These are phyloP conservation scores for Alligator mississippiensis DNA, from an alignment of 2,113 vertebrate species.

Conservation along the genomic window DNA sequence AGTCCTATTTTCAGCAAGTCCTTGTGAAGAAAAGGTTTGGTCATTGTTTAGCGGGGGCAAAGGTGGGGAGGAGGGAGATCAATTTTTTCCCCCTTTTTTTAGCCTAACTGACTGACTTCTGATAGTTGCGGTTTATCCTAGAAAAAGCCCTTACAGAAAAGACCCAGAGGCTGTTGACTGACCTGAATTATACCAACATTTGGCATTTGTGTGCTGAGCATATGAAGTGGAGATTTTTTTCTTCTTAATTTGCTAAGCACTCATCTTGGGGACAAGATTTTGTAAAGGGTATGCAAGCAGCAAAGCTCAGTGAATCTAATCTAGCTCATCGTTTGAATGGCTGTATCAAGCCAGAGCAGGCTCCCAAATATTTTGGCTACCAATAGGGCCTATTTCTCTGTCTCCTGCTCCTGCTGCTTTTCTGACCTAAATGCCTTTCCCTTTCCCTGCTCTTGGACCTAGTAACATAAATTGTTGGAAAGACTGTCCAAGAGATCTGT, in stretches of 20 bases:
- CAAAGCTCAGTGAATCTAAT: background rate
- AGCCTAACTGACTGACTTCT: slow-evolving; percentile 16
- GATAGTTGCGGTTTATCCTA: background rate
- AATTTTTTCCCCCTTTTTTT: background rate
- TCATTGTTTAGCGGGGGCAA: background rate
- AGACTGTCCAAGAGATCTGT: background rate
- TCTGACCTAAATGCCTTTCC: background rate
- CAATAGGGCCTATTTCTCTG: background rate
- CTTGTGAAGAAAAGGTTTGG: slow-evolving; percentile 20
- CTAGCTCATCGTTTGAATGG: background rate
- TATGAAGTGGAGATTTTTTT: background rate
- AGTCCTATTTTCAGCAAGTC: background rate
- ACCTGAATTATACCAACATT: background rate
- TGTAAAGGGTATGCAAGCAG: background rate
- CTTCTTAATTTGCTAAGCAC: background rate
- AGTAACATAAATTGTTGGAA: background rate
- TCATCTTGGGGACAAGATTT: background rate
- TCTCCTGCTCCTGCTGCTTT: background rate
- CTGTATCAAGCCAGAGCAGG: background rate
- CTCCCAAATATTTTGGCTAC: background rate
- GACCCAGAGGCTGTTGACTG: background rate
- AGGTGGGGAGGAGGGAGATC: background rate
- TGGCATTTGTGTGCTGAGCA: background rate
- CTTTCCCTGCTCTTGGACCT: background rate
- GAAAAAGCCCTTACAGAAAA: background rate